phyloP scores from a whole-genome alignment of 2,888 invertebrate species.

The Drosophila infuscata region DNA sequence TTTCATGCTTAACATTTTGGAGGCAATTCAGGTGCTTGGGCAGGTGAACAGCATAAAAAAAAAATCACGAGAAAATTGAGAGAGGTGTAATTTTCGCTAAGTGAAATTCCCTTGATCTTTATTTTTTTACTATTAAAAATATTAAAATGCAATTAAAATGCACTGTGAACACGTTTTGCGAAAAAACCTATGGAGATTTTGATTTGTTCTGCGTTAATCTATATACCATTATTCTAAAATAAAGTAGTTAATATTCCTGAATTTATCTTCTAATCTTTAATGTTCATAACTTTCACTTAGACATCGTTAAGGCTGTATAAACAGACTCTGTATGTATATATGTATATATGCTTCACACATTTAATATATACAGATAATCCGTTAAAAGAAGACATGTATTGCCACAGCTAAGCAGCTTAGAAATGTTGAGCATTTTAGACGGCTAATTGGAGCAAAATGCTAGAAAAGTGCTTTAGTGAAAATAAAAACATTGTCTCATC shows the following conservation, averaged over 20 bases:
- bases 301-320: not conserved
- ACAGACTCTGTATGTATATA: not conserved
- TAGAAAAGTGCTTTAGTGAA: not conserved
- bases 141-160: not conserved
- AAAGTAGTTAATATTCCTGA: not conserved
- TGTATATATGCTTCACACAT: not conserved
- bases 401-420: not conserved
- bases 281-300: not conserved
- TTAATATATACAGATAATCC: not conserved
- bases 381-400: not conserved
- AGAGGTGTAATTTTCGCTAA: constrained; percentile 16
- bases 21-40: constrained; percentile 24
- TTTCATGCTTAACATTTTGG: constrained; percentile 16
- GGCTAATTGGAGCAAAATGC: constrained; percentile 14
- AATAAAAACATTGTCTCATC: constrained; percentile 18
- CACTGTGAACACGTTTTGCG: not conserved
- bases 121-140: not conserved
- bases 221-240: not conserved
- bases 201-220: not conserved
- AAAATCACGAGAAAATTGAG: constrained; percentile 8
- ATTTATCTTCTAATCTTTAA: not conserved
- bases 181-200: not conserved
- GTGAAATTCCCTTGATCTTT: constrained; percentile 15
- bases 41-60: constrained; percentile 24
- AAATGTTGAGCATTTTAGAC: constrained; percentile 1